A percentile compares a stretch with the other conserved stretches of the same genome.
Evolutionary conservation across 2,888 invertebrate genomes (phyloP).

Genomic region (Rhopalosiphum nymphaeae): DNA sequence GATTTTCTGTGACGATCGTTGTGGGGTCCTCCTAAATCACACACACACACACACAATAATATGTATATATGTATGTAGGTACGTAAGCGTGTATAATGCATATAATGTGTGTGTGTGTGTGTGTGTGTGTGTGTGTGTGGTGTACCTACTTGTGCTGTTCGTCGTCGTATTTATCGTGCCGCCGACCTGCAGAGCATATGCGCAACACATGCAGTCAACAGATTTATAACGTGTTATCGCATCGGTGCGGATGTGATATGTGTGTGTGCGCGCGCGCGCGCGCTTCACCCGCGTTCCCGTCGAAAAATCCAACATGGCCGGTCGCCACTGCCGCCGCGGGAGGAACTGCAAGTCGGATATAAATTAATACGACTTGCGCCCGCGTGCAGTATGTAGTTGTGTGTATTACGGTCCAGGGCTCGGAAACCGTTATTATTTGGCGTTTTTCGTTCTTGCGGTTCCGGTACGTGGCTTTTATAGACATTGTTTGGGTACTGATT

Average conservation of each 20-base stretch:
- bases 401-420: neutral
- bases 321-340: neutral
- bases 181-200: constrained; percentile 31
- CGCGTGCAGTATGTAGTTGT: neutral
- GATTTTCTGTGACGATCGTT: constrained; percentile 11
- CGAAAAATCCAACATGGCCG: constrained; percentile 45
- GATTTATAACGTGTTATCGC: constrained; percentile 31
- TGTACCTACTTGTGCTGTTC: neutral
- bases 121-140: neutral
- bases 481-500: neutral
- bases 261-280: neutral
- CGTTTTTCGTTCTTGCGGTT: neutral
- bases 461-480: neutral
- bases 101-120: neutral
- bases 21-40: constrained; percentile 31
- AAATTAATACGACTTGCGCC: neutral
- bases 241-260: constrained; percentile 19
- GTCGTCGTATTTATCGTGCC: neutral
- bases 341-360: constrained; percentile 17
- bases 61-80: neutral
- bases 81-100: neutral
- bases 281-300: neutral
- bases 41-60: neutral
- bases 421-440: neutral
- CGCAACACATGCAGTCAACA: constrained; percentile 48